Evolutionary conservation across 2,888 invertebrate genomes (phyloP), one percentile per base, ranked within the genome.

Genomic region (Lamproptera curius): DNA sequence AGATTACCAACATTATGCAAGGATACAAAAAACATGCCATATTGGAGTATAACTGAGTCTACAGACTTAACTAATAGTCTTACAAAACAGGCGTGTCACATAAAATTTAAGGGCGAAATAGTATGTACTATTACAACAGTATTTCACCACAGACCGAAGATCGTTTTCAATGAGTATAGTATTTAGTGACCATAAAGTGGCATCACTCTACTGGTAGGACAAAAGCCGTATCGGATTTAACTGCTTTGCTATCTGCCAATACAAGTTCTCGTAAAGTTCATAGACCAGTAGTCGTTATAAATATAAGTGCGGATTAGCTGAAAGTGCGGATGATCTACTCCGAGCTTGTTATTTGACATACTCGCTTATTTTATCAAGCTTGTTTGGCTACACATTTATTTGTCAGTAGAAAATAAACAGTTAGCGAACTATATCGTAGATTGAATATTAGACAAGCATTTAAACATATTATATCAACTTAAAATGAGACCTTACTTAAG

Each of bases 231-330:
- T 16, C 34, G 14, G 8, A 17, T 5, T 49, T 49, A 43, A 49
- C 28, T 1, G 35, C 40, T 49, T 49, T 35, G 49, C 13, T 34
- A 15, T 28, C 28, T 43, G 43, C 42, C 39, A 49, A 43, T 49
- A 44, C 9, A 13, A 3, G n/a, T 16, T 38, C 33, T 16, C 17
- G 33, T 43, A 40, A 43, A 43, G 26, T 28, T 31, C 42, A 38
- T n/a, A n/a, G 15, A 13, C 6, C 13, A 17, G 43, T 13, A 26
- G 34, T 35, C 28, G 33, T 33, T 16, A 39, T 23, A 38, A 28
- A 37, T 33, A 13, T 34, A 34, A 16, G 34, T 37, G 8, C 13
- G 26, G 6, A 17, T 31, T 6, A 20, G 16, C n/a, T n/a, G 15
- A 14, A 28, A 16, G 26, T 31, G 31, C 37, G 36, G 38, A 15